These are phyloP conservation scores for Amphimedon queenslandica DNA, from an alignment of 37 sponge, comb jelly and placozoan species.

Conservation along the genomic window DNA sequence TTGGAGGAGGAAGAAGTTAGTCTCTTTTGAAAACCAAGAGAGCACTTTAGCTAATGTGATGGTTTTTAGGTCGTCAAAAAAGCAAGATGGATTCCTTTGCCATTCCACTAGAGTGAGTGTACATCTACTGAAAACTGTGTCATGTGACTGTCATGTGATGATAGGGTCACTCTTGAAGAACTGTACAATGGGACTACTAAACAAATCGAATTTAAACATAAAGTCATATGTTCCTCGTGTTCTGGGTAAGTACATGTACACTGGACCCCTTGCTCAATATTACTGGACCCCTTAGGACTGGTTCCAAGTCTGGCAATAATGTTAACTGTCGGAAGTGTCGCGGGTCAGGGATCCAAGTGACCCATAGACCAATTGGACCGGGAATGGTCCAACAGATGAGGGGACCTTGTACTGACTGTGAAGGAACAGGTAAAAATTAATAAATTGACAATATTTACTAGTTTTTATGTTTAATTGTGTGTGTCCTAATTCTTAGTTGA, in stretches of 20 bases:
- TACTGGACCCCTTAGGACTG: constrained; percentile 54
- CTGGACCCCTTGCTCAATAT: too few relatives aligned
- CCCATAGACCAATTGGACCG: constrained; percentile 54
- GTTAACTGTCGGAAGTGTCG: constrained; percentile 70
- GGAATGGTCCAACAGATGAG: constrained; percentile 88
- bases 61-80: too few relatives aligned
- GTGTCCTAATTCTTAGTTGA: background rate
- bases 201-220: constrained; percentile 69
- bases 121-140: background rate
- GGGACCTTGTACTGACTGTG: constrained; percentile 68
- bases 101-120: constrained; percentile 71
- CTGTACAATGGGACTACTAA: constrained; percentile 66
- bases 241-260: constrained; percentile 78
- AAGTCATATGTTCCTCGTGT: constrained; percentile 60
- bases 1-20: constrained; percentile 25
- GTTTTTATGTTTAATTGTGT: background rate
- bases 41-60: background rate
- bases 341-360: constrained; percentile 70
- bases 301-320: constrained; percentile 79
- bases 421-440: constrained; percentile 78
- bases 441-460: too few relatives aligned
- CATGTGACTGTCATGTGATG: background rate
- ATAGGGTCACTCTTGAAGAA: constrained; percentile 81
- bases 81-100: constrained; percentile 64
- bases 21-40: background rate